Evolutionary conservation across 2,888 invertebrate species (phyloP), one percentile per base, ranked within the genome.

Genomic region (Nebria salina): DNA sequence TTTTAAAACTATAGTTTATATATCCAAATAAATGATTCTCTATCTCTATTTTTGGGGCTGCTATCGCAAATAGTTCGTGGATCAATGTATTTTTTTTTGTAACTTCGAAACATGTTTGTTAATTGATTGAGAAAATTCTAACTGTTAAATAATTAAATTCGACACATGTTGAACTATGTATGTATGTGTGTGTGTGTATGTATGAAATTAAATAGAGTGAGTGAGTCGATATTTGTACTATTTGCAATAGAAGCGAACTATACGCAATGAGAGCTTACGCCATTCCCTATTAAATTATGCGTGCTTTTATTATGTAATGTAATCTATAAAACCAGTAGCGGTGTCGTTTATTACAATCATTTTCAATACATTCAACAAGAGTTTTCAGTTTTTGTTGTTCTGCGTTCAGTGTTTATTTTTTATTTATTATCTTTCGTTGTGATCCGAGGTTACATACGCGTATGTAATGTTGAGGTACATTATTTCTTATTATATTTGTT

Each of bases 1-100:
- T 84, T 85, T 86, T 88, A 87, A 88, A 88, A 88, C 87, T 88
- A 88, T 87, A 87, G 54, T 11, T 86, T 85, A 85, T 86, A 85
- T 86, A 85, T 87, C 84, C 20, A 87, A 88, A 88, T 87, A 87
- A 88, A 88, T 86, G 86, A 86, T 85, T 75, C 84, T 84, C 87
- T 88, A 88, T 83, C 81, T 83, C 84, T 84, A 83, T 43, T 77
- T 83, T 82, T 82, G 82, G 79, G 78, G 82, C 82, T 82, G 34
- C 83, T 82, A 82, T 81, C 82, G 78, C 84, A 70, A 70, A 70
- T 34, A 2, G 25, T 26, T 25, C 25, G 13, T 11, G 70, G 8
- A 9, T 15, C 68, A 54, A 54, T 11, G 54, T 34, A 6, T 54
- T 54, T 3, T 54, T 13, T 11, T 54, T 54, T 13, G 2, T 13